Conservation (phyloP, 30 jellyfish, hydroid and myxozoan genomes). For the Aurelia sp. region DNA sequence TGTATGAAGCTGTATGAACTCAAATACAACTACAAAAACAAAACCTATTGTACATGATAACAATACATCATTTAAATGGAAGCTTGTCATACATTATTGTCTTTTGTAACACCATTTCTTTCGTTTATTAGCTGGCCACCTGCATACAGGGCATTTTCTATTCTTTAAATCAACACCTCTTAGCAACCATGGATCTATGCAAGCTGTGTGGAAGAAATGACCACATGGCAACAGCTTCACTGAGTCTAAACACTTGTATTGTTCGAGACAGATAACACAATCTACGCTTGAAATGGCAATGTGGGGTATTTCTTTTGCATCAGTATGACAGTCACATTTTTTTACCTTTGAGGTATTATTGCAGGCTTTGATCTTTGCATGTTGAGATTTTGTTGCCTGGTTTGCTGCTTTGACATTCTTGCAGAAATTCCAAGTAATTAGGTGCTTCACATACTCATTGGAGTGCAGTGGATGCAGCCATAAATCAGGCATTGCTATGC, state of each 20-base stretch:
- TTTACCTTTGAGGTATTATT: background rate
- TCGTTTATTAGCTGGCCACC: slow-evolving; percentile 86
- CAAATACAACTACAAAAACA: too few relatives aligned
- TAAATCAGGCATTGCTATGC: slow-evolving; percentile 81
- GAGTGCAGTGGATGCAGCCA: slow-evolving; percentile 92
- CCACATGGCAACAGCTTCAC: slow-evolving; percentile 90
- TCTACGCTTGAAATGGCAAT: slow-evolving; percentile 35
- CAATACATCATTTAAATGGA: too few relatives aligned
- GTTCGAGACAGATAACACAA: slow-evolving; percentile 87
- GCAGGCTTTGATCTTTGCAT: background rate
- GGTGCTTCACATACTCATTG: slow-evolving; percentile 67
- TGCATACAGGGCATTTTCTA: slow-evolving; percentile 89
- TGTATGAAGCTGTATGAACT: too few relatives aligned
- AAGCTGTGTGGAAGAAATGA: slow-evolving; percentile 82
- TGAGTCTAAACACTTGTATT: slow-evolving; percentile 62
- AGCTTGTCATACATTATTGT: too few relatives aligned
- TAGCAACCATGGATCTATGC: slow-evolving; percentile 82
- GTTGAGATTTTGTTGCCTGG: slow-evolving; percentile 7
- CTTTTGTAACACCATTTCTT: slow-evolving; percentile 18
- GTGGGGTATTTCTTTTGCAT: slow-evolving; percentile 13
- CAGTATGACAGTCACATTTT: slow-evolving; percentile 28
- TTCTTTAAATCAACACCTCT: slow-evolving; percentile 37
- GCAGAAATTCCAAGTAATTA: slow-evolving; percentile 78
- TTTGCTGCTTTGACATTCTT: background rate
- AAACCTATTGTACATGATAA: too few relatives aligned